These are phyloP conservation scores for Dilophus febrilis DNA, from an alignment of 2,888 invertebrate species.

Conservation along the genomic window DNA sequence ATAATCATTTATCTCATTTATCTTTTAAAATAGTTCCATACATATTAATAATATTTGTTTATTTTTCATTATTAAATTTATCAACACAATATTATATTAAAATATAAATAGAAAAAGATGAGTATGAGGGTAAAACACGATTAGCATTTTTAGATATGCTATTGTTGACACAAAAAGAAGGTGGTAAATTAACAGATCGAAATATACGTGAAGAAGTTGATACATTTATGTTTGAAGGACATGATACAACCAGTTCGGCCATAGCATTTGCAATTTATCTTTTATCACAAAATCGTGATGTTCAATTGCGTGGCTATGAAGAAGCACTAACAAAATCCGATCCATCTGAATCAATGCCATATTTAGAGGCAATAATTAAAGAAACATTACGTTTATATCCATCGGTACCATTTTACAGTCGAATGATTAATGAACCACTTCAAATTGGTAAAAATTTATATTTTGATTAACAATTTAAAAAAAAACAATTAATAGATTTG, in stretches of 20 bases:
- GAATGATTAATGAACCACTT: slow-evolving; percentile 30
- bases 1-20: no score
- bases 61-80: no score
- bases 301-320: slow-evolving; percentile 30
- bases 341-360: slow-evolving; percentile 28
- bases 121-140: slow-evolving; percentile 24
- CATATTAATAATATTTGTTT: no score
- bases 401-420: slow-evolving; percentile 33
- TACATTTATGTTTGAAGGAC: slow-evolving; percentile 41
- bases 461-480: background rate
- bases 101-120: slow-evolving; percentile 13
- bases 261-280: slow-evolving; percentile 35
- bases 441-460: slow-evolving; percentile 20
- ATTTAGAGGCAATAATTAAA: slow-evolving; percentile 39
- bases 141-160: slow-evolving; percentile 34
- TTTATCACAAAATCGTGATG: slow-evolving; percentile 31
- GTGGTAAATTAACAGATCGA: slow-evolving; percentile 26
- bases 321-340: slow-evolving; percentile 28
- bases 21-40: no score
- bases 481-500: background rate
- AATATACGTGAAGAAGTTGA: slow-evolving; percentile 39
- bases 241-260: slow-evolving; percentile 37
- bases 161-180: slow-evolving; percentile 31
- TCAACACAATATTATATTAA: no score
- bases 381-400: slow-evolving; percentile 39